Evolutionary conservation across 2,797 vertebrate species (phyloP).

Genomic region (Antrozous pallidus): DNA sequence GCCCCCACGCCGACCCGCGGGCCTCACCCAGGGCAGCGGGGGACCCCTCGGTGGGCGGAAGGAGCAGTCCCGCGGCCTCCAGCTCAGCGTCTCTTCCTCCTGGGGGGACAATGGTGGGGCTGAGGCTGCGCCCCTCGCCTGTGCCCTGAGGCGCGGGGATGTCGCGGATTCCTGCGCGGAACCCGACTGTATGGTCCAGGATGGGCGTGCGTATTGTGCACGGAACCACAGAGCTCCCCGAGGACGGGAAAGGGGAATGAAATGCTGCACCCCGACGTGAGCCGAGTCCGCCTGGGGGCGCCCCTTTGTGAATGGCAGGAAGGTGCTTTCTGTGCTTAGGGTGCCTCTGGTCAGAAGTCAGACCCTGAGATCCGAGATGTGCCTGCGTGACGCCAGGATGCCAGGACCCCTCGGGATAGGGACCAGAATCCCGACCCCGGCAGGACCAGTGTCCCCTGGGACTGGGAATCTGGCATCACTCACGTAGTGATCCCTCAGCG

Average conservation of each 20-base stretch:
- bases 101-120: background rate
- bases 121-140: background rate
- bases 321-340: background rate
- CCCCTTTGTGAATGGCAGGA: background rate
- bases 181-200: no score
- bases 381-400: background rate
- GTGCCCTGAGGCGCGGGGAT: background rate
- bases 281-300: fast-evolving
- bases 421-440: background rate
- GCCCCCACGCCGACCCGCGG: fast-evolving
- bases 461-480: background rate
- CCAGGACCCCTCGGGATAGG: no score
- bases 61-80: background rate
- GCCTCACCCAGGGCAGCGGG: background rate
- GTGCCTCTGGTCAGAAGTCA: background rate
- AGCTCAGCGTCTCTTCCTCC: slow-evolving; percentile 17
- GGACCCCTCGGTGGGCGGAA: background rate
- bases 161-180: fast-evolving
- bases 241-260: fast-evolving
- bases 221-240: fast-evolving
- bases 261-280: fast-evolving
- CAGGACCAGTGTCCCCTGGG: background rate
- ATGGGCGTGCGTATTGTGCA: fast-evolving
- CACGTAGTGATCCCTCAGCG: background rate
- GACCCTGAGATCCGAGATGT: background rate